phyloP scores from a whole-genome alignment of 2,113 vertebrate species.

The Centropus unirufus region DNA sequence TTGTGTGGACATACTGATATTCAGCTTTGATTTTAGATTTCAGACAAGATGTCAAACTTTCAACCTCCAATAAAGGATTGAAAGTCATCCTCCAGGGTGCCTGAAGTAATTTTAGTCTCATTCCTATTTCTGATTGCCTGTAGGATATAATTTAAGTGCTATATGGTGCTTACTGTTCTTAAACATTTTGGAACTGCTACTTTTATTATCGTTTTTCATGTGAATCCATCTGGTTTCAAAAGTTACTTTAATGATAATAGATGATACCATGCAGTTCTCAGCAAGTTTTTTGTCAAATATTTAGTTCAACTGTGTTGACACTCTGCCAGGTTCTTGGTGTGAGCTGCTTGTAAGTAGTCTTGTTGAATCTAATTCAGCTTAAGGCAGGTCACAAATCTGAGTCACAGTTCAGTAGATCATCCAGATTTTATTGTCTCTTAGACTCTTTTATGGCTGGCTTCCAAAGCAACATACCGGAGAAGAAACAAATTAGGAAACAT shows the following conservation, averaged over 20 bases:
- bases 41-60: background rate
- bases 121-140: background rate
- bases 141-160: background rate
- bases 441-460: conserved; percentile 19
- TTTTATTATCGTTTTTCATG: background rate
- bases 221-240: background rate
- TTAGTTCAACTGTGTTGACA: conserved; percentile 41
- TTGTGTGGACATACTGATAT: background rate
- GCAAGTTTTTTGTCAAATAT: conserved; percentile 31
- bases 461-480: background rate
- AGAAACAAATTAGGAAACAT: background rate
- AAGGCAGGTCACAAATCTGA: conserved; percentile 48
- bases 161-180: background rate
- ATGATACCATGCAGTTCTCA: background rate
- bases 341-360: conserved; percentile 43
- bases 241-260: conserved; percentile 18
- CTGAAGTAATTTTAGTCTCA: background rate
- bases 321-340: conserved; percentile 50
- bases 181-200: background rate
- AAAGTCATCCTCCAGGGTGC: background rate
- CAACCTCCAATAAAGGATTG: background rate
- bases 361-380: conserved; percentile 48
- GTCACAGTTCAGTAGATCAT: conserved; percentile 27
- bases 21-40: background rate
- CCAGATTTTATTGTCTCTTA: conserved; percentile 20